phyloP scores from a whole-genome alignment of 2,797 vertebrate species.

The Podargus strigoides region DNA sequence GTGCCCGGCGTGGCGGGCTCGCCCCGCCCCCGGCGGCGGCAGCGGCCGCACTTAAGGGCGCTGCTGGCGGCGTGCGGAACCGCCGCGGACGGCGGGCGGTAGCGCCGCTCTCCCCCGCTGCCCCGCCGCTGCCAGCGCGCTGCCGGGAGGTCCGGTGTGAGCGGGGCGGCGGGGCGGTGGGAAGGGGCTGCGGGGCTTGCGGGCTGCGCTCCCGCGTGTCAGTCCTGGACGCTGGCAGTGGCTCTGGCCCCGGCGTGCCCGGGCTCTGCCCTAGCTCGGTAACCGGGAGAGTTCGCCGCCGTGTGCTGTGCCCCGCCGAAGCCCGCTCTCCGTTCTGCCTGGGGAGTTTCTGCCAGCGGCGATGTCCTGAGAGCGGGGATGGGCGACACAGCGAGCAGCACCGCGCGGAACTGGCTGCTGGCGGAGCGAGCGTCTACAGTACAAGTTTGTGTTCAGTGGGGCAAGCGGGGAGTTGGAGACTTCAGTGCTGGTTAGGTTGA shows the following conservation, averaged over 20 bases:
- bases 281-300: neutral
- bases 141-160: no score
- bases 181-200: no score
- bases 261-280: fast-evolving
- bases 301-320: fast-evolving
- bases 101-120: no score
- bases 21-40: neutral
- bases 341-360: neutral
- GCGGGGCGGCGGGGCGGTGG: no score
- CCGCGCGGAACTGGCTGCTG: neutral
- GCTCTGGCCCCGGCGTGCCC: no score
- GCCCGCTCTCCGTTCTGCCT: no score
- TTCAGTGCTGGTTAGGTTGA: neutral
- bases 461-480: neutral
- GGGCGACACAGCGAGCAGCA: neutral
- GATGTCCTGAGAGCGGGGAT: neutral
- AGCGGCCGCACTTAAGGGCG: neutral
- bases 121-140: no score
- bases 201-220: neutral
- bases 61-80: neutral
- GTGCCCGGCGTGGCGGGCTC: neutral
- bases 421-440: neutral
- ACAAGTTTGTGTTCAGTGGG: neutral
- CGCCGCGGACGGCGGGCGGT: no score
- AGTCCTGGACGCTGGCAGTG: fast-evolving